phyloP scores from a whole-genome alignment of 2,797 vertebrate species.

The Falco concolor region DNA sequence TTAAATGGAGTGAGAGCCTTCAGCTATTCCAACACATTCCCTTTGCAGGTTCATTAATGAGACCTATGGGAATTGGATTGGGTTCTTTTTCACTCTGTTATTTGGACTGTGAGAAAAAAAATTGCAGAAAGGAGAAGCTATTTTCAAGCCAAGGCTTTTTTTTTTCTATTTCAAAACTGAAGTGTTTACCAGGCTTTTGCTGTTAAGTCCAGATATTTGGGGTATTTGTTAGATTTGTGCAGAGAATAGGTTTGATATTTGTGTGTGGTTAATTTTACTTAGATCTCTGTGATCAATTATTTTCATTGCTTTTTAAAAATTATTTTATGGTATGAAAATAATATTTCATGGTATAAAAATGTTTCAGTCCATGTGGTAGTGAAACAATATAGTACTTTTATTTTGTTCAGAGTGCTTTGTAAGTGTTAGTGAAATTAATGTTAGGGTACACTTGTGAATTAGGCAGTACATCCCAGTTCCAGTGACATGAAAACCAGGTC shows the following conservation, averaged over 20 bases:
- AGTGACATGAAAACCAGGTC: neutral
- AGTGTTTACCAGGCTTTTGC: constrained; percentile 11
- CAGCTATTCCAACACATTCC: constrained; percentile 66
- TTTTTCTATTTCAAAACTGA: neutral
- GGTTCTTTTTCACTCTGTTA: constrained; percentile 61
- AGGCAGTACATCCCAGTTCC: neutral
- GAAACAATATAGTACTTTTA: neutral
- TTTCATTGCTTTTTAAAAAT: neutral
- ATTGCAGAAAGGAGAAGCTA: constrained; percentile 3
- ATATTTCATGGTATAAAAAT: neutral
- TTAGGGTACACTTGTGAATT: neutral
- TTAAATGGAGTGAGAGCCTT: constrained; percentile 59
- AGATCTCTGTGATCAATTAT: neutral
- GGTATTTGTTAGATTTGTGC: neutral
- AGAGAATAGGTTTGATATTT: neutral
- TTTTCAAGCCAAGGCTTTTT: neutral
- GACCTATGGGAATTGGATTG: constrained; percentile 61
- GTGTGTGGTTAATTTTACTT: neutral
- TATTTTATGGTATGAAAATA: constrained; percentile 2
- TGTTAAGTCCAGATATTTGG: constrained; percentile 1
- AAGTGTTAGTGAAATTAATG: neutral
- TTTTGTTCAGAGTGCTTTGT: neutral
- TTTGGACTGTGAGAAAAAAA: constrained; percentile 47
- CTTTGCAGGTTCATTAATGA: constrained; percentile 70
- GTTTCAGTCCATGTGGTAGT: neutral